Percentiles rank a stretch among this genome's conserved stretches.
Conservation (phyloP, 2,888 invertebrate genomes). For the Erannis defoliaria region DNA sequence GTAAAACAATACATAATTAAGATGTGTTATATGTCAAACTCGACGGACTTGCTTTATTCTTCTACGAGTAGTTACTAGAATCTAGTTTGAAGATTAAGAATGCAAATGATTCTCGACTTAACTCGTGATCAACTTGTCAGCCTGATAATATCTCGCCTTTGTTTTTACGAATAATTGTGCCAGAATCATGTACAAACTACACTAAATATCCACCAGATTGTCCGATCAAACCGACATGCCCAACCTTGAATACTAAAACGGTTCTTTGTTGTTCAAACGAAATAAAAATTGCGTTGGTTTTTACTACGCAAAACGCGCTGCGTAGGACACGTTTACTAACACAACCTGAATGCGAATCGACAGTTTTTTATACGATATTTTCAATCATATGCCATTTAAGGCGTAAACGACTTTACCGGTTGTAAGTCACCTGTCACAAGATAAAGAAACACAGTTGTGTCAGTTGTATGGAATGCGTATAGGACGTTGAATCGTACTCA, state of each 20-base stretch:
- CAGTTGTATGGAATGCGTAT: constrained; percentile 60
- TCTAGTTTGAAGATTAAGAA: constrained; percentile 22
- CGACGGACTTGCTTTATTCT: too few relatives aligned
- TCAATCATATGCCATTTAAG: constrained; percentile 69
- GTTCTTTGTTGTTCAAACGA: constrained; percentile 42
- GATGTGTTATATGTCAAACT: too few relatives aligned
- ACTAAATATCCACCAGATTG: constrained; percentile 36
- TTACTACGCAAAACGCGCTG: constrained; percentile 55
- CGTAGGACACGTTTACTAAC: constrained; percentile 67
- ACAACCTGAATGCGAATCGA: constrained; percentile 63
- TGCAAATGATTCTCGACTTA: constrained; percentile 46
- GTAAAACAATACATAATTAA: too few relatives aligned
- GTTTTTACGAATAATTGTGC: constrained; percentile 50
- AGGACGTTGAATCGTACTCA: constrained; percentile 28
- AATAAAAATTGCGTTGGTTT: constrained; percentile 29
- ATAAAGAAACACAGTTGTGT: constrained; percentile 58
- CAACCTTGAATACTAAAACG: constrained; percentile 46
- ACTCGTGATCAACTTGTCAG: constrained; percentile 51
- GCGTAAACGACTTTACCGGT: constrained; percentile 68
- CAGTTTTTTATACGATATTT: constrained; percentile 59
- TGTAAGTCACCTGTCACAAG: constrained; percentile 74
- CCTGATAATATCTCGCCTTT: constrained; percentile 51
- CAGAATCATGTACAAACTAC: constrained; percentile 41
- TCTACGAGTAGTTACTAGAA: too few relatives aligned
- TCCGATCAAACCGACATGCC: constrained; percentile 33